phyloP scores from a whole-genome alignment of 2,113 vertebrate species.

The Lota lota region DNA sequence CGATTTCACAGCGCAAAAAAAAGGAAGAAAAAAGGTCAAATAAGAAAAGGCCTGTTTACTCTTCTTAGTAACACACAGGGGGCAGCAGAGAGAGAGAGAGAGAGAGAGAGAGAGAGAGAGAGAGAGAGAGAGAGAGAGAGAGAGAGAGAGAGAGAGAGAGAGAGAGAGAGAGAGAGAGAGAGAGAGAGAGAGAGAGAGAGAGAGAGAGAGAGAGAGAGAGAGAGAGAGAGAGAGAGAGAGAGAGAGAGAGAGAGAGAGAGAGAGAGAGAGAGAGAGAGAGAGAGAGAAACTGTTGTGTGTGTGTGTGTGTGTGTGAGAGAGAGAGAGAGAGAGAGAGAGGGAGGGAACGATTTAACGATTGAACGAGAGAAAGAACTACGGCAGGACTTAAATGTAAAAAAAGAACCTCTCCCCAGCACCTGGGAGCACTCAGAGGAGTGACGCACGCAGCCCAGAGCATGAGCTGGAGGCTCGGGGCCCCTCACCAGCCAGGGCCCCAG shows the following conservation, averaged over 20 bases:
- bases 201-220: too few relatives aligned
- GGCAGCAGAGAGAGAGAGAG: neutral
- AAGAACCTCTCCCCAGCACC: constrained; percentile 56
- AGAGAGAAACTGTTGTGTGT: neutral
- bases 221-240: too few relatives aligned
- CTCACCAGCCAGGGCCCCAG: too few relatives aligned
- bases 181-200: too few relatives aligned
- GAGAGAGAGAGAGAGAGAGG: neutral
- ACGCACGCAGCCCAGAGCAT: constrained; percentile 62
- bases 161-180: too few relatives aligned
- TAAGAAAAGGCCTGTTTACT: constrained; percentile 30
- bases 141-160: too few relatives aligned
- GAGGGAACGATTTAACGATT: too few relatives aligned
- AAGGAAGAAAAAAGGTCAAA: neutral
- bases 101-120: too few relatives aligned
- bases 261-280: too few relatives aligned
- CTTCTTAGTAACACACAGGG: constrained; percentile 16
- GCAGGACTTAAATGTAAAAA: constrained; percentile 54
- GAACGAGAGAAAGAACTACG: too few relatives aligned
- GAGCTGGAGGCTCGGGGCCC: constrained; percentile 45
- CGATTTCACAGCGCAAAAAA: constrained; percentile 10
- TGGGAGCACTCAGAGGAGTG: constrained; percentile 73
- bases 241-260: too few relatives aligned
- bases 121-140: too few relatives aligned
- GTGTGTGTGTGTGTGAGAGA: neutral